Evolutionary conservation across 2,797 vertebrate species (phyloP).

Genomic region (Eulemur mongoz): DNA sequence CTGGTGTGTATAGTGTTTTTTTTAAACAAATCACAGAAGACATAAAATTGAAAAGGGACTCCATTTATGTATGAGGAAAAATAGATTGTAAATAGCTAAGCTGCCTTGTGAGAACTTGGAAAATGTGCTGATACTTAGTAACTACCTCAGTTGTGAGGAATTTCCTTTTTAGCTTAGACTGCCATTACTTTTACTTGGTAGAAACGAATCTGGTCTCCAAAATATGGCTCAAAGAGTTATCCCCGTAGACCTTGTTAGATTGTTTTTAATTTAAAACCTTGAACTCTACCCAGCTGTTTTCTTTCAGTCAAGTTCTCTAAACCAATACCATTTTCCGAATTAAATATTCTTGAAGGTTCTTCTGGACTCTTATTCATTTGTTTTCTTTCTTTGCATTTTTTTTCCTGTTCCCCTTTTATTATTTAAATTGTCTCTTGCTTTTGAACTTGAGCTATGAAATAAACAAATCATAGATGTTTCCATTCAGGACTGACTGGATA

Average conservation of each 20-base stretch:
- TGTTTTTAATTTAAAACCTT: slow-evolving; percentile 87
- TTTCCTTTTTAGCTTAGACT: slow-evolving; percentile 87
- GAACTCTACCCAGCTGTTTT: slow-evolving; percentile 87
- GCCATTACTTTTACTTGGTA: slow-evolving; percentile 86
- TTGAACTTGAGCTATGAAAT: slow-evolving; percentile 84
- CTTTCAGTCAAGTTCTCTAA: slow-evolving; percentile 84
- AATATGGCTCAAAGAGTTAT: slow-evolving; percentile 85
- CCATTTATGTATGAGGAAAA: slow-evolving; percentile 82
- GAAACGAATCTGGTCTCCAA: slow-evolving; percentile 85
- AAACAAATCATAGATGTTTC: slow-evolving; percentile 83
- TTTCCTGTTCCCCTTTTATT: slow-evolving; percentile 74
- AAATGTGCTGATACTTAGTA: slow-evolving; percentile 87
- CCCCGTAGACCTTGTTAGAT: slow-evolving; percentile 86
- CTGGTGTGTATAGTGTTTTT: slow-evolving; percentile 72
- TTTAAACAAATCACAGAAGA: slow-evolving; percentile 79
- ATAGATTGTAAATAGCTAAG: slow-evolving; percentile 86
- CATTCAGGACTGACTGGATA: slow-evolving; percentile 83
- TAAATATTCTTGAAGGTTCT: slow-evolving; percentile 86
- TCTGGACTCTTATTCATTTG: slow-evolving; percentile 83
- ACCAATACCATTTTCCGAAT: slow-evolving; percentile 85
- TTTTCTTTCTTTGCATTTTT: slow-evolving; percentile 84
- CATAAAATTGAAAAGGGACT: slow-evolving; percentile 80
- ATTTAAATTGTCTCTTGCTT: slow-evolving; percentile 84
- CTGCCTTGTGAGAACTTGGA: slow-evolving; percentile 84
- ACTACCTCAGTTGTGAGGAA: slow-evolving; percentile 89